Evolutionary conservation across 2,888 invertebrate species (phyloP), one percentile per base, ranked within the genome.

Genomic region (Crocallis elinguaria): DNA sequence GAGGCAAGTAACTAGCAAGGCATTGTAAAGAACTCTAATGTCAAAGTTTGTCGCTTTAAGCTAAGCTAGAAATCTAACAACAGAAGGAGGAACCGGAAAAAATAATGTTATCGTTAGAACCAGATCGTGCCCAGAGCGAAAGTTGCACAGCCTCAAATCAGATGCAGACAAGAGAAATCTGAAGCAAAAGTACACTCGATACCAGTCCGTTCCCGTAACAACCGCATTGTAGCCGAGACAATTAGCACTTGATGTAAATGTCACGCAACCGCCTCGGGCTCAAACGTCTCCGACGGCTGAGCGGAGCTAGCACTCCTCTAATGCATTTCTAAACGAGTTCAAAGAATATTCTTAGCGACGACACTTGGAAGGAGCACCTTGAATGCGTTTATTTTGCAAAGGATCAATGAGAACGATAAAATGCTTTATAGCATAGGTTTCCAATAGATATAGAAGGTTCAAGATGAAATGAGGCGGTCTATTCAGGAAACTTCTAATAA

Each of bases 201-300:
- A 77, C 77, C 52, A 62, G 60, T 68, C 73, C 60, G 64, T 71
- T 69, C 71, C 75, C 69, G 75, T 81, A 79, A 83, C 82, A 77
- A 77, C 76, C 77, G 77, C 75, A 73, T 66, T 66, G 16, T 17
- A 51, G 50, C 69, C 64, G 69, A 73, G 72, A 82, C 81, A 80
- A 88, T 87, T 88, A 88, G 86, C 86, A 74, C 74, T 73, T 65
- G 76, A 71, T 73, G 79, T 64, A 77, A 82, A 87, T 87, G 87
- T 86, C 90, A 90, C 88, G 88, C 80, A 79, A 77, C 69, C 71
- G 66, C 60, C 68, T 60, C 58, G 50, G 62, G 56, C 57, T 53
- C 35, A 52, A 52, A 59, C 57, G 59, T 68, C 59, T 69, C 63
- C 58, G 55, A 60, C 46, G 62, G 54, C 38, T 62, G 57, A 55